These are phyloP conservation scores for Drosophila cracens DNA, from an alignment of 2,888 invertebrate species.

Conservation along the genomic window DNA sequence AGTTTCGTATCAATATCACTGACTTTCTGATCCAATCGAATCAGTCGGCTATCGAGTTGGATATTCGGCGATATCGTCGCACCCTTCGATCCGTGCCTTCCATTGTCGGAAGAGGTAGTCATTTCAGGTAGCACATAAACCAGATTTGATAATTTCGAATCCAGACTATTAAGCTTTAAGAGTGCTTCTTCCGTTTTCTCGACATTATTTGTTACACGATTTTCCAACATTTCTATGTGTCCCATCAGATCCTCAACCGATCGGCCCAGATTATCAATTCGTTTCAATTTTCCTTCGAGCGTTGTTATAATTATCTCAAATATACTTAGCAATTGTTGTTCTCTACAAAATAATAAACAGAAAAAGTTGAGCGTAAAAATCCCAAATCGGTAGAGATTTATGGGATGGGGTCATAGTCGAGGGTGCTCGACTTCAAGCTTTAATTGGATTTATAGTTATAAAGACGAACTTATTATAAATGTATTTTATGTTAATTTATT, in stretches of 20 bases:
- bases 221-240: constrained; percentile 92
- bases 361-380: background rate
- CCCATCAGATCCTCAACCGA: constrained; percentile 95
- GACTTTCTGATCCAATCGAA: constrained; percentile 92
- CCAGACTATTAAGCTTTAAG: constrained; percentile 90
- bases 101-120: constrained; percentile 49
- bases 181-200: constrained; percentile 94
- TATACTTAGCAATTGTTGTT: constrained; percentile 94
- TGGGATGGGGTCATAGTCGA: background rate
- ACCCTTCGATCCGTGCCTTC: constrained; percentile 54
- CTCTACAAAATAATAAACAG: constrained; percentile 86
- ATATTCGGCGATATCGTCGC: constrained; percentile 52
- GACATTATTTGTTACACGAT: constrained; percentile 92
- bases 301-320: constrained; percentile 96
- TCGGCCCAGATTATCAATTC: constrained; percentile 94
- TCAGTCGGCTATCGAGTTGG: constrained; percentile 88
- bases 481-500: background rate
- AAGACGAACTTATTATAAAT: background rate
- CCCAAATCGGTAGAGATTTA: background rate
- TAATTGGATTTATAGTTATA: background rate
- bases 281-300: constrained; percentile 93
- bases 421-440: background rate
- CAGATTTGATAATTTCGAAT: constrained; percentile 90
- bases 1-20: constrained; percentile 93
- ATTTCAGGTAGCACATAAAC: constrained; percentile 80